A percentile compares a stretch with the other conserved stretches of the same genome.
These are phyloP conservation scores for Pipra filicauda DNA, from an alignment of 2,113 vertebrate genomes.

Conservation along the genomic window DNA sequence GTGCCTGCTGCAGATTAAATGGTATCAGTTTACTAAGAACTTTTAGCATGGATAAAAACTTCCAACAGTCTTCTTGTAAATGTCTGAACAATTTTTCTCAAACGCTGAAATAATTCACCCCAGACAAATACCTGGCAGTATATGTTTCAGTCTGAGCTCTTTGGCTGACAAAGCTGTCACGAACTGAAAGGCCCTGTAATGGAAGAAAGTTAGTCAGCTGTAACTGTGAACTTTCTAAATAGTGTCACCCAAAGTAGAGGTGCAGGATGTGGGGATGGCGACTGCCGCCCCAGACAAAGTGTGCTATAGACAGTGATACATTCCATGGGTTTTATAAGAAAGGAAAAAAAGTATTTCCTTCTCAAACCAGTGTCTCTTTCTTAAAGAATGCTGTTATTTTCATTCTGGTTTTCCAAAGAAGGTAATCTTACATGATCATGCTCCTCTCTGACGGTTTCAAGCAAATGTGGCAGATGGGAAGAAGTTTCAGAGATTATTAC, in stretches of 20 bases:
- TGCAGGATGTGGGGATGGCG: background rate
- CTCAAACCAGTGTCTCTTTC: background rate
- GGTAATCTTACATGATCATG: accelerated
- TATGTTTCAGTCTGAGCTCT: background rate
- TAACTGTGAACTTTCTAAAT: background rate
- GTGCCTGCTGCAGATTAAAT: background rate
- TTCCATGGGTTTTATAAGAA: background rate
- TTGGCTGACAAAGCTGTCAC: constrained; percentile 27
- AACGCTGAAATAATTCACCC: background rate
- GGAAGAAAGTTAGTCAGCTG: constrained; percentile 24
- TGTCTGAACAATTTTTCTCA: constrained; percentile 31
- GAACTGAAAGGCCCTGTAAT: background rate
- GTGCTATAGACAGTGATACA: background rate
- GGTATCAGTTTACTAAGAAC: background rate
- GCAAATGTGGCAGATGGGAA: background rate
- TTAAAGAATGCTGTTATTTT: background rate
- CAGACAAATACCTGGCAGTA: constrained; percentile 21
- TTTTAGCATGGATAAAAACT: background rate
- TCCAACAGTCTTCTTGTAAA: constrained; percentile 16
- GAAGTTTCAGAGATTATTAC: background rate
- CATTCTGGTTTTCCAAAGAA: background rate
- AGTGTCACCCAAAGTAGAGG: background rate
- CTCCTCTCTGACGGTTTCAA: background rate
- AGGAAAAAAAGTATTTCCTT: background rate
- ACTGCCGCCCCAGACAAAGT: background rate